Base-by-base conservation (phyloP, 2,888 invertebrate genomes). In the Polyploca ridens region DNA sequence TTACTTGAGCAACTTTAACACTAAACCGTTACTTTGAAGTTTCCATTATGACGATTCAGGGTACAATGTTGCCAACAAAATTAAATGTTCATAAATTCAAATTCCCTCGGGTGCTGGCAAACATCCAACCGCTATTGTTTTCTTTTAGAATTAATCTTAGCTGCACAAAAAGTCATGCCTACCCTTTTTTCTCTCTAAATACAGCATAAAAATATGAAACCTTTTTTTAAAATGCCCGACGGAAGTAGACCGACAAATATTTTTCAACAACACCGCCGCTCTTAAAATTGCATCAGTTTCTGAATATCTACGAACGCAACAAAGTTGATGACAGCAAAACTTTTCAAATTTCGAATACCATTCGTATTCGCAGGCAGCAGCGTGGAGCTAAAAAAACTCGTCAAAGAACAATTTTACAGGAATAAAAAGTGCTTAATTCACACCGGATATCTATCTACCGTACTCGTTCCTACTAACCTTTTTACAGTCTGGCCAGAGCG, bases 91-190 rank as follows among this genome's bases (percentile, higher is more conserved):
- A 27, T 60, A 60, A 19, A 60, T 11, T 41, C 14, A 5, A 61
- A 44, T 41, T 19, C 44, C 5, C 6, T 68, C 63, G 38, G 58
- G 62, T 54, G 70, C 16, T 81, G 80, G 82, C 76, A 66, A 54
- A 62, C 65, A 27, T 68, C 78, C 81, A 82, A 64, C 62, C 60
- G 67, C 74, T 59, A 77, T 78, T 78, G 78, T 81, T 80, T 81
- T 74, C 76, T 68, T 78, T 75, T 69, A 68, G 74, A 76, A 73
- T 79, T 73, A 71, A 72, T 72, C 76, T 72, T 72, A 76, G 72
- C 38, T 62, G 60, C 61, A 57, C 69, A 75, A 73, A 72, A 66
- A 66, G 41, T 46, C 62, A 38, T 41, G n/a, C 38, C 38, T 10
- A 27, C 27, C 27, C 27, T 27, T 38, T 7, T 38, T 14, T 65